A percentile compares a stretch with the other conserved stretches of the same genome.
Evolutionary conservation across 2,888 invertebrate genomes (phyloP).

Genomic region (Quadroppia sp.): DNA sequence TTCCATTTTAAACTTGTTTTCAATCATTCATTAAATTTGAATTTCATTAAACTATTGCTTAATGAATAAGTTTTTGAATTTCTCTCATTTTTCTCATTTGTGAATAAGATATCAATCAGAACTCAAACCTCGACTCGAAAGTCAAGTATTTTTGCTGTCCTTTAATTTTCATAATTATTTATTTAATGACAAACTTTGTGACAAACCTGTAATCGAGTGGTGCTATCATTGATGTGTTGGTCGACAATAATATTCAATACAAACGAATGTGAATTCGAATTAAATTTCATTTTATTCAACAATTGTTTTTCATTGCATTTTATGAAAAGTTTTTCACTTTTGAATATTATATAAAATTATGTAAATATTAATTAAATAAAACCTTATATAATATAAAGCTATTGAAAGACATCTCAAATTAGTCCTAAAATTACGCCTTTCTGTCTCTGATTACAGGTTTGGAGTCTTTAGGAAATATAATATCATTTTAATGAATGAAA

Average conservation of each 20-base stretch:
- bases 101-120: background rate
- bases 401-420: background rate
- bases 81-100: too few relatives aligned
- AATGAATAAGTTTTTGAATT: too few relatives aligned
- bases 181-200: background rate
- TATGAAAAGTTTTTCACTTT: too few relatives aligned
- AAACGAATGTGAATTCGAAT: background rate
- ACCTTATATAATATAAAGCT: too few relatives aligned
- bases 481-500: too few relatives aligned
- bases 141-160: background rate
- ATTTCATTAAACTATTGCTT: too few relatives aligned
- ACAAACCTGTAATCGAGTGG: background rate
- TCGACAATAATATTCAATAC: background rate
- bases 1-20: too few relatives aligned
- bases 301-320: too few relatives aligned
- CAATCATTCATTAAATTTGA: too few relatives aligned
- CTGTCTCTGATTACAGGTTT: slow-evolving; percentile 14
- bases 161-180: background rate
- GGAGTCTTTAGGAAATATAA: background rate
- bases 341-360: too few relatives aligned
- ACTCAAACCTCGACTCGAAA: background rate
- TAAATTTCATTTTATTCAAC: too few relatives aligned
- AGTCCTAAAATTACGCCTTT: slow-evolving; percentile 11
- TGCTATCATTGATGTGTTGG: background rate
- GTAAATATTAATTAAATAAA: too few relatives aligned